These are phyloP conservation scores for Columba janthina DNA, from an alignment of 2,113 vertebrate species.

Conservation along the genomic window DNA sequence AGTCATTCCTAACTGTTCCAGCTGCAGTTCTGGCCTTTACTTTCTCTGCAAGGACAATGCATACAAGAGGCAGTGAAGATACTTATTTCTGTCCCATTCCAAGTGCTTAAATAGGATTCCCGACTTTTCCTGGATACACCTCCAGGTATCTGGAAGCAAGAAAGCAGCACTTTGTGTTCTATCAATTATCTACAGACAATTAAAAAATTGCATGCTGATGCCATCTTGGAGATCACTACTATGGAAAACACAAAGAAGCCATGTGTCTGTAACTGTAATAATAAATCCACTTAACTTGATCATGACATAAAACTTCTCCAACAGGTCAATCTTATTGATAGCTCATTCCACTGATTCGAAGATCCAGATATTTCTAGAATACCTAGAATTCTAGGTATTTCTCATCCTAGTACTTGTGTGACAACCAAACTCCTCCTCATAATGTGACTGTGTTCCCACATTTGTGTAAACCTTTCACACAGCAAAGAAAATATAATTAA, in stretches of 20 bases:
- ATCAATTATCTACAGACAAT: neutral
- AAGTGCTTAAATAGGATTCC: neutral
- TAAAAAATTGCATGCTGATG: neutral
- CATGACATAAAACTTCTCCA: neutral
- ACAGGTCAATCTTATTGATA: neutral
- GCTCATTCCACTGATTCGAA: neutral
- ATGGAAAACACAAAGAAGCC: neutral
- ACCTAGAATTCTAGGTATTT: neutral
- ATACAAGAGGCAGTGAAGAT: neutral
- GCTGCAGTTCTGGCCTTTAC: slow-evolving; percentile 4
- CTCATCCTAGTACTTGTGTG: neutral
- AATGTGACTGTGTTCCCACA: neutral
- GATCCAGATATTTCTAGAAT: neutral
- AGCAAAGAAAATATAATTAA: neutral
- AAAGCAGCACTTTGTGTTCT: neutral
- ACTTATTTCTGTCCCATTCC: neutral
- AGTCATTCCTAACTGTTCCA: neutral
- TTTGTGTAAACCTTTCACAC: neutral
- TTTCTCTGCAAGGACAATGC: neutral
- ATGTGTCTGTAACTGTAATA: neutral
- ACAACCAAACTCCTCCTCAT: neutral
- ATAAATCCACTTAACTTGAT: neutral
- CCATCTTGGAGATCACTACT: neutral
- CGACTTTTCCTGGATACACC: neutral
- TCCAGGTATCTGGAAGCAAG: neutral